Percentiles rank a stretch among this genome's conserved stretches.
Conservation (phyloP, 2,113 vertebrate genomes). For the Brachirus orientalis region DNA sequence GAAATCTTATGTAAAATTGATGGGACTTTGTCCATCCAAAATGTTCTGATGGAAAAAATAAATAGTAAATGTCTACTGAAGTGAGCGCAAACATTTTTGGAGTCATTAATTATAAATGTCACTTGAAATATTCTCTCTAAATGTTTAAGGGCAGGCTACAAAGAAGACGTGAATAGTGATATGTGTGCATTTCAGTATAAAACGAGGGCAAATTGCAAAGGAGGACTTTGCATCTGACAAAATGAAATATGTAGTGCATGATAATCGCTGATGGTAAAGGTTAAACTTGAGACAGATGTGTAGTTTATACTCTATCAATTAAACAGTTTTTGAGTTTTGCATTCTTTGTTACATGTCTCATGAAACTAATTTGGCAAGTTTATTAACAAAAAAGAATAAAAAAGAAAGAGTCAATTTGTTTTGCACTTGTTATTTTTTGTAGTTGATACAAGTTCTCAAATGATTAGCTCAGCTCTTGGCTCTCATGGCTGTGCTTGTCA, state of each 20-base stretch:
- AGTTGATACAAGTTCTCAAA: constrained; percentile 70
- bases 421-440: constrained; percentile 52
- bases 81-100: constrained; percentile 66
- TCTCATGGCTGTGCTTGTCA: constrained; percentile 73
- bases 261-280: constrained; percentile 31
- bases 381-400: constrained; percentile 43
- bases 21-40: constrained; percentile 54
- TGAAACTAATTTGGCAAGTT: constrained; percentile 76
- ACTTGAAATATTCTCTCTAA: constrained; percentile 71
- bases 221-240: constrained; percentile 25
- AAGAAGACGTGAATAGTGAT: constrained; percentile 56
- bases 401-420: constrained; percentile 42
- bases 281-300: constrained; percentile 27
- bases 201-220: constrained; percentile 36
- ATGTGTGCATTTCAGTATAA: constrained; percentile 52
- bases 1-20: constrained; percentile 60
- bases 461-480: constrained; percentile 70
- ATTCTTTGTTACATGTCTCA: constrained; percentile 58
- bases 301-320: constrained; percentile 43
- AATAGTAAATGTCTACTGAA: constrained; percentile 72
- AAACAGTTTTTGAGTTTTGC: constrained; percentile 35
- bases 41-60: constrained; percentile 61
- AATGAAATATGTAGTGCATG: constrained; percentile 31
- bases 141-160: constrained; percentile 68
- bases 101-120: constrained; percentile 74